Percentiles rank a stretch among this genome's conserved stretches.
Conservation (phyloP, 1,140 invertebrate genomes). For the Dreissena rostriformis region DNA sequence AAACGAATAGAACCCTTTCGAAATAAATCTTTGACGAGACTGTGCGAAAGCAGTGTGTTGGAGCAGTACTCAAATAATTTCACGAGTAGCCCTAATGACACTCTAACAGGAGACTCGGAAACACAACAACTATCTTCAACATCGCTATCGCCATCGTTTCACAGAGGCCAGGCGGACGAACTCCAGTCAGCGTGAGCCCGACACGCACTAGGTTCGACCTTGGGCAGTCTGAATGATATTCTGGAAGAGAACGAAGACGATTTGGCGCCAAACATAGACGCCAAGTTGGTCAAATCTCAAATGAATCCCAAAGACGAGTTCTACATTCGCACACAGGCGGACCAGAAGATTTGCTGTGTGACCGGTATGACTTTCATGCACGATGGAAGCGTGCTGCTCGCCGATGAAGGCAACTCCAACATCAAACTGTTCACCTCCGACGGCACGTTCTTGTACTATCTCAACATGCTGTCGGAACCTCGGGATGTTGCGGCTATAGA, state of each 20-base stretch:
- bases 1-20: too few relatives aligned
- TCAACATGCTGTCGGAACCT: slow-evolving; percentile 14
- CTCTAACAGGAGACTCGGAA: too few relatives aligned
- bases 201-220: background rate
- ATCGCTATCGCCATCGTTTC: too few relatives aligned
- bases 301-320: background rate
- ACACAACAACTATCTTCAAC: too few relatives aligned
- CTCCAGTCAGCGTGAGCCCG: background rate
- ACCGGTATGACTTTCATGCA: background rate
- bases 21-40: too few relatives aligned
- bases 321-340: slow-evolving; percentile 30
- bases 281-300: slow-evolving; percentile 24
- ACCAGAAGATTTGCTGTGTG: slow-evolving; percentile 29
- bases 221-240: slow-evolving; percentile 35
- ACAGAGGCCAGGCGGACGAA: too few relatives aligned
- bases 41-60: too few relatives aligned
- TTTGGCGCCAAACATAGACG: background rate
- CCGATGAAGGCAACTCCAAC: slow-evolving; percentile 27
- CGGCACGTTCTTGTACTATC: background rate
- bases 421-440: slow-evolving; percentile 32
- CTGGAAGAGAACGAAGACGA: slow-evolving; percentile 42
- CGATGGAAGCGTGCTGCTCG: slow-evolving; percentile 18
- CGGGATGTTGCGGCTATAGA: slow-evolving; percentile 45
- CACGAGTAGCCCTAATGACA: too few relatives aligned
- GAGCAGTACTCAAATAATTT: too few relatives aligned